phyloP scores from a whole-genome alignment of 2,113 vertebrate genomes.

The Kobus ellipsiprymnus region DNA sequence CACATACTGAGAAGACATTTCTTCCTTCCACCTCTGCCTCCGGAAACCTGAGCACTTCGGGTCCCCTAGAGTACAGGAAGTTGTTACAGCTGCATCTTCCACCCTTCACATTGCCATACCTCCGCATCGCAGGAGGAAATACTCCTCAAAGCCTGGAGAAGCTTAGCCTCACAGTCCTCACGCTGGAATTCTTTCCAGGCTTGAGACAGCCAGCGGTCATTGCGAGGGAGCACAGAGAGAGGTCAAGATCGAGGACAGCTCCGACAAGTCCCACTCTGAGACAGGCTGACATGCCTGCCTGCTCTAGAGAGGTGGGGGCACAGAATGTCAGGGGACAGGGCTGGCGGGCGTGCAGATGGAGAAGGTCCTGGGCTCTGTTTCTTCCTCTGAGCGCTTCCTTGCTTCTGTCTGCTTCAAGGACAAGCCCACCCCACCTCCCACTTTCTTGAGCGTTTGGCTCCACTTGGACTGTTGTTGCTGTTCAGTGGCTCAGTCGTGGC shows the following conservation, averaged over 20 bases:
- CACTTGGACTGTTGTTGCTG: background rate
- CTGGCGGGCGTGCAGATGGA: background rate
- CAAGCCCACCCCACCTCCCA: no score
- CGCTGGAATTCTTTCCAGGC: background rate
- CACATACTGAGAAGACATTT: background rate
- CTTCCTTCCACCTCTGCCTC: background rate
- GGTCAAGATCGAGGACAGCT: background rate
- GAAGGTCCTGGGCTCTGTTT: fast-evolving
- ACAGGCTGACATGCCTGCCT: background rate
- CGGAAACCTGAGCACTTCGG: fast-evolving
- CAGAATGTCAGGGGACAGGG: background rate
- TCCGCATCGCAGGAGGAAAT: background rate
- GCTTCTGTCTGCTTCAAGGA: background rate
- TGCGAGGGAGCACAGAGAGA: fast-evolving
- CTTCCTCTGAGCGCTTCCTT: background rate
- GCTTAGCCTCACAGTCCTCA: background rate
- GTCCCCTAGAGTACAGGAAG: no score
- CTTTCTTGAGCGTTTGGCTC: background rate
- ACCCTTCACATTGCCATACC: no score
- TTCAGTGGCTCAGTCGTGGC: fast-evolving
- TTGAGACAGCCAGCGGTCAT: fast-evolving
- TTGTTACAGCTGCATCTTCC: background rate
- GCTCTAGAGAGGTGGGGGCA: background rate
- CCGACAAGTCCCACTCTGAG: background rate
- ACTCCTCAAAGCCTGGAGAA: background rate